Evolutionary conservation across 2,113 vertebrate species (phyloP).

Genomic region (Leptodactylus fuscus): DNA sequence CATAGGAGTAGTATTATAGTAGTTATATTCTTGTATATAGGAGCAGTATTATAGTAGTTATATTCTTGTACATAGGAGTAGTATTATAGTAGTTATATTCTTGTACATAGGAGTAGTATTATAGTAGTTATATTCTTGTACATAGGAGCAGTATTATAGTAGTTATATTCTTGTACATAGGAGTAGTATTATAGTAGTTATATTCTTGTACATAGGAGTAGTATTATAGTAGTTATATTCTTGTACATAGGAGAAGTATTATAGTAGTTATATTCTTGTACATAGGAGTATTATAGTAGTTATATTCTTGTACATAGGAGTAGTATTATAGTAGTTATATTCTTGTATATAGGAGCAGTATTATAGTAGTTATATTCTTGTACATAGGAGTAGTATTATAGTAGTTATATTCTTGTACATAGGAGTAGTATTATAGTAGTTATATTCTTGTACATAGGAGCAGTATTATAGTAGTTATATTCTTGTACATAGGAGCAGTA

Average conservation of each 20-base stretch:
- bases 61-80: not conserved
- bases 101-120: not conserved
- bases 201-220: not conserved
- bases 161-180: not conserved
- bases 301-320: not conserved
- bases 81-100: constrained; percentile 3
- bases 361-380: constrained; percentile 16
- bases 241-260: not conserved
- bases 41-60: constrained; percentile 13
- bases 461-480: too few species aligned
- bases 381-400: not conserved
- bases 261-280: constrained; percentile 7
- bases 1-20: not conserved
- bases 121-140: constrained; percentile 15
- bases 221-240: constrained; percentile 6
- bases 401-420: constrained; percentile 3
- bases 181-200: not conserved
- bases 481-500: too few species aligned
- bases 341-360: not conserved
- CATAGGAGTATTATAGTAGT: not conserved
- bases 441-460: not conserved
- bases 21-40: constrained; percentile 7
- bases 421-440: not conserved
- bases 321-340: constrained; percentile 10
- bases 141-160: not conserved